These are phyloP conservation scores for Sinotaia quadrata DNA, from an alignment of 2,888 invertebrate genomes.

Conservation along the genomic window DNA sequence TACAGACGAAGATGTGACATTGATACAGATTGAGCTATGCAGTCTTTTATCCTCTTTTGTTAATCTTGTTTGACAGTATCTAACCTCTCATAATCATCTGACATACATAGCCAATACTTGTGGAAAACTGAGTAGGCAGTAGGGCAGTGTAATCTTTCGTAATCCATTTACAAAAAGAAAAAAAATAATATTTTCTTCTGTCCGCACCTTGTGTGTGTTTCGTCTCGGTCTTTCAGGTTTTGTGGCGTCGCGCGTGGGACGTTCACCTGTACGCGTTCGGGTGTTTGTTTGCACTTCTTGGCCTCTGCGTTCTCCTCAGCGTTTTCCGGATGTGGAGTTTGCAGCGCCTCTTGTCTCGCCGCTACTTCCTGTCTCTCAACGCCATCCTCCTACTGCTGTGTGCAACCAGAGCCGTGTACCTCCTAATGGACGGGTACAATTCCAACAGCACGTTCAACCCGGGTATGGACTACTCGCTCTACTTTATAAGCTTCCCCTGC, in stretches of 20 bases:
- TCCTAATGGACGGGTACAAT: slow-evolving; percentile 94
- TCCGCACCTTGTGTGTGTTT: no score
- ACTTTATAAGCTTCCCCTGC: slow-evolving; percentile 89
- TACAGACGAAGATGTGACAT: no score
- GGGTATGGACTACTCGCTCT: slow-evolving; percentile 83
- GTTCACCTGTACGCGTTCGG: slow-evolving; percentile 91
- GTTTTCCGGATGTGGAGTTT: slow-evolving; percentile 88
- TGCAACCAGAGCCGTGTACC: slow-evolving; percentile 82
- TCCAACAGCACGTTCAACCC: slow-evolving; percentile 85
- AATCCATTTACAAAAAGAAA: no score
- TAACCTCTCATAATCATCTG: no score
- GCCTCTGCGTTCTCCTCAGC: slow-evolving; percentile 88
- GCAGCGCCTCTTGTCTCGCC: slow-evolving; percentile 88
- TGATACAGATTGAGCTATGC: no score
- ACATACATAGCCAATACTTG: no score
- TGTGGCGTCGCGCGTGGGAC: slow-evolving; percentile 86
- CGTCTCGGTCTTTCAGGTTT: slow-evolving; percentile 8
- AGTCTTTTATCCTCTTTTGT: no score
- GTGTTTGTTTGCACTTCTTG: slow-evolving; percentile 86
- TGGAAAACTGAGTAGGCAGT: no score
- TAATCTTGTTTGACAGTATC: no score
- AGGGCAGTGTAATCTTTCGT: no score
- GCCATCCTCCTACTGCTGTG: slow-evolving; percentile 87
- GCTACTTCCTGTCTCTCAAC: slow-evolving; percentile 88
- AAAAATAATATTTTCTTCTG: no score